Evolutionary conservation across 2,888 invertebrate genomes (phyloP).

Genomic region (Ectropis crepuscularia): DNA sequence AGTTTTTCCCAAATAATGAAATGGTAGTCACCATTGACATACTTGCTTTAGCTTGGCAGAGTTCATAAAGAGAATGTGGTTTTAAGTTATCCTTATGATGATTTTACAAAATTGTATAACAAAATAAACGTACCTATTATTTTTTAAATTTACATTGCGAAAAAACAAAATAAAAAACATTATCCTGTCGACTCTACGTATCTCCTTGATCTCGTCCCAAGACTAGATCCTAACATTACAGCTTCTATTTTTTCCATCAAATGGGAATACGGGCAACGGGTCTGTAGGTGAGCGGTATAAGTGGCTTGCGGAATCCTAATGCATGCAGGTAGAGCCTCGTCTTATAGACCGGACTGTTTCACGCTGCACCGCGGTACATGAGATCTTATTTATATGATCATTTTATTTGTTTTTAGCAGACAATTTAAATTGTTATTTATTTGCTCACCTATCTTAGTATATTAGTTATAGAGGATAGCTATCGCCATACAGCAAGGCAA

Average conservation of each 20-base stretch:
- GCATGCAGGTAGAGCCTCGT: constrained; percentile 68
- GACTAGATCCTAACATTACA: constrained; percentile 79
- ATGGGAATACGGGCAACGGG: constrained; percentile 83
- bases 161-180: background rate
- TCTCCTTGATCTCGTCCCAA: constrained; percentile 46
- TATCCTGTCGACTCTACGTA: constrained; percentile 51
- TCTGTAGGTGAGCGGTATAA: constrained; percentile 80
- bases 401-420: too few species aligned
- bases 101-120: too few species aligned
- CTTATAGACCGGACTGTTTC: constrained; percentile 13
- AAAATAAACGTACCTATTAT: too few species aligned
- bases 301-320: constrained; percentile 76
- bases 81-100: too few species aligned
- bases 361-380: constrained; percentile 3
- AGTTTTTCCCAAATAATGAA: too few species aligned
- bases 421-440: too few species aligned
- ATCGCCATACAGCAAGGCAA: too few species aligned
- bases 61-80: too few species aligned
- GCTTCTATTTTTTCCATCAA: constrained; percentile 78
- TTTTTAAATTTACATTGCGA: too few species aligned
- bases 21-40: too few species aligned
- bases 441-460: background rate
- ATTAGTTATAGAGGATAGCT: too few species aligned
- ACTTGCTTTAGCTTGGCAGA: too few species aligned
- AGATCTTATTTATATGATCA: constrained; percentile 4